phyloP scores from a whole-genome alignment of 2,113 vertebrate genomes.

The Microtus richardsoni region DNA sequence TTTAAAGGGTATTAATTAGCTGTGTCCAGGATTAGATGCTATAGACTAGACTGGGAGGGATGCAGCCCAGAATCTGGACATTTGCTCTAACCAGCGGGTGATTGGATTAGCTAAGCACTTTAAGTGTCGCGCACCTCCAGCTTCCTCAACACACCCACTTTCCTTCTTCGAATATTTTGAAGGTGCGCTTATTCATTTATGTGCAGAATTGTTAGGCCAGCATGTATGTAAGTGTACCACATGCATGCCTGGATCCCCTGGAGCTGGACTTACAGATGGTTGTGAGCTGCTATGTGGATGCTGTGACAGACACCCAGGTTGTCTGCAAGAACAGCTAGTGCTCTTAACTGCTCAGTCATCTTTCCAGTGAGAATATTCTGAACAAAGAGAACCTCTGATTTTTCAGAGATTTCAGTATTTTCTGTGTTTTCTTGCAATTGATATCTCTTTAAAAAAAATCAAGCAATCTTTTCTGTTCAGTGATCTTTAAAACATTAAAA shows the following conservation, averaged over 20 bases:
- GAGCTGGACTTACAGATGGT: background rate
- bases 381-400: slow-evolving; percentile 8
- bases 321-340: background rate
- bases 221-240: too few relatives aligned
- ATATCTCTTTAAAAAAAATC: background rate
- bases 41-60: background rate
- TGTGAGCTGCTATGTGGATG: background rate
- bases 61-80: background rate
- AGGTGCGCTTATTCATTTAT: background rate
- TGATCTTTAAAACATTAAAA: slow-evolving; percentile 1
- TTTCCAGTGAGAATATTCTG: background rate
- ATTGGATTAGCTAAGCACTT: slow-evolving; percentile 1
- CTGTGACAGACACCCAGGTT: background rate
- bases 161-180: slow-evolving; percentile 23
- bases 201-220: background rate
- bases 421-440: background rate
- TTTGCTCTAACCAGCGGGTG: background rate
- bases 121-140: too few relatives aligned
- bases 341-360: background rate
- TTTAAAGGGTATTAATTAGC: background rate
- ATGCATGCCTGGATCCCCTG: too few relatives aligned
- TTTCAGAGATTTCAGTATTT: slow-evolving; percentile 5
- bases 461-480: background rate
- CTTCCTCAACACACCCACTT: too few relatives aligned
- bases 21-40: background rate